Percentiles rank a stretch among this genome's conserved stretches.
Evolutionary conservation across 2,888 invertebrate genomes (phyloP).

Genomic region (Eugnorisma glareosa): DNA sequence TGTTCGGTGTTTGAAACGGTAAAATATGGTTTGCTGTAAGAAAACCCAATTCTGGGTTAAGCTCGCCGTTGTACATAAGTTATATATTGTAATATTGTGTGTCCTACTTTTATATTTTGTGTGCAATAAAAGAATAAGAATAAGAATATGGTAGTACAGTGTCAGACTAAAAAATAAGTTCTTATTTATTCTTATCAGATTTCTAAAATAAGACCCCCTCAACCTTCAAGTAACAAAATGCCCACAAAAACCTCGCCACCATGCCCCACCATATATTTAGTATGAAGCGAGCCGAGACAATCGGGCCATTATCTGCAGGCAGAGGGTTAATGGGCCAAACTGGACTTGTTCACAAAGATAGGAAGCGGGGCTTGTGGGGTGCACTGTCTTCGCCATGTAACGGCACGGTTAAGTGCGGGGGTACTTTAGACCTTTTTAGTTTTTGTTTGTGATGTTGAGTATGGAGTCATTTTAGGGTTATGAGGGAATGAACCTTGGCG

Average conservation of each 20-base stretch:
- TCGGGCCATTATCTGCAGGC: conserved; percentile 80
- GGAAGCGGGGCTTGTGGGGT: conserved; percentile 61
- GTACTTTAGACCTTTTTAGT: conserved; percentile 59
- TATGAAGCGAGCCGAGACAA: conserved; percentile 73
- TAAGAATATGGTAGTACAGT: no score
- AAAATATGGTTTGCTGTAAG: no score
- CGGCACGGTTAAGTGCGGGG: conserved; percentile 62
- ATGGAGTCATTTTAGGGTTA: conserved; percentile 29
- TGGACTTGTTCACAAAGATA: conserved; percentile 73
- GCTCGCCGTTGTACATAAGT: no score
- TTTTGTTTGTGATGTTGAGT: conserved; percentile 59
- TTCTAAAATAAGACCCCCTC: conserved; percentile 4
- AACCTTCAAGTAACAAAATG: conserved; percentile 52
- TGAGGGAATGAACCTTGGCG: background rate
- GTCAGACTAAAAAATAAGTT: background rate
- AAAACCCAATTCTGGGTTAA: no score
- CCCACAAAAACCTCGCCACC: conserved; percentile 46
- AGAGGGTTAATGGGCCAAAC: conserved; percentile 81
- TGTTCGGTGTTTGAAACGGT: no score
- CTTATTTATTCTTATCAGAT: background rate
- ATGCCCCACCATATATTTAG: conserved; percentile 68
- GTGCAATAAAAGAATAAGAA: no score
- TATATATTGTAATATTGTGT: no score
- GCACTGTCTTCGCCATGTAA: conserved; percentile 61
- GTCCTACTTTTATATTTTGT: no score